phyloP scores from a whole-genome alignment of 2,113 vertebrate species.

The Chinchilla lanigera region DNA sequence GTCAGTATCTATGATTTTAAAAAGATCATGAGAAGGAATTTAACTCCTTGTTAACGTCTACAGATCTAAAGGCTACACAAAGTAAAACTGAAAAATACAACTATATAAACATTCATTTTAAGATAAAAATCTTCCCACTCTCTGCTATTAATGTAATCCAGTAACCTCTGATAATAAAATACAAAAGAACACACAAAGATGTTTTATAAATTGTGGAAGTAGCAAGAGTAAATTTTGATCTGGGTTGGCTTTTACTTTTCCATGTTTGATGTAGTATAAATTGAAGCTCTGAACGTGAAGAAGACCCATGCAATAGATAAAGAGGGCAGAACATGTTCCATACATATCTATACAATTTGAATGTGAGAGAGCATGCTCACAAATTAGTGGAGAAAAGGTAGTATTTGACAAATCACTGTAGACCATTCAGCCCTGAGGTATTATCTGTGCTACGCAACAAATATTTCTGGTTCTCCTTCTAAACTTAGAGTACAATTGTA shows the following conservation, averaged over 20 bases:
- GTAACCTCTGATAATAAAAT: background rate
- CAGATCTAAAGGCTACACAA: background rate
- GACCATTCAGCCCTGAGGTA: background rate
- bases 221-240: background rate
- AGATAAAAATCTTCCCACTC: background rate
- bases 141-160: background rate
- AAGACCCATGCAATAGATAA: background rate
- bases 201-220: background rate
- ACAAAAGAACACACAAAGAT: background rate
- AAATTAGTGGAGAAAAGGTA: background rate
- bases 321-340: no score
- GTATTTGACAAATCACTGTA: background rate
- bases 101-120: background rate
- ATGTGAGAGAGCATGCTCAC: background rate
- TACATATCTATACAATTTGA: background rate
- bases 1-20: background rate
- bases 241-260: background rate
- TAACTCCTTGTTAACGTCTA: background rate
- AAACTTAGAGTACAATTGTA: background rate
- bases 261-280: background rate
- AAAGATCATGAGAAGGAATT: background rate
- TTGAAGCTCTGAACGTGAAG: no score
- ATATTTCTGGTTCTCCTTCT: background rate
- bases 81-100: background rate
- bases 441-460: background rate